These are phyloP conservation scores for Pachypeltis micranthus DNA, from an alignment of 1,140 invertebrate genomes.

Conservation along the genomic window DNA sequence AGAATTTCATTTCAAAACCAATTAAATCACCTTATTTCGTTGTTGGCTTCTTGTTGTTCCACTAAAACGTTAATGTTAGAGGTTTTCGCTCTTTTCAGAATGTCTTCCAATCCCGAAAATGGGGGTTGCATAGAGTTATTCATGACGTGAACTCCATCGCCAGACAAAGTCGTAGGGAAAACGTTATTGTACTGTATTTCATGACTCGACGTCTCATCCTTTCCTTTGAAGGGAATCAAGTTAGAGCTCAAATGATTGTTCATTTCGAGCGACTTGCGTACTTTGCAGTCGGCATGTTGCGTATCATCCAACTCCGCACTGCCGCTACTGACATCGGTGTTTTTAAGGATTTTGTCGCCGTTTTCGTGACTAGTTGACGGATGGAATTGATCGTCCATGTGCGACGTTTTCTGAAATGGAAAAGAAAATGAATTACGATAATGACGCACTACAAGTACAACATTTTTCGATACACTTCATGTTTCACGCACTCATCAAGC, in stretches of 20 bases:
- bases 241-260: background rate
- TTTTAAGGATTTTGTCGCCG: conserved; percentile 30
- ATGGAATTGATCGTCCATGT: background rate
- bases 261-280: background rate
- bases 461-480: too few relatives aligned
- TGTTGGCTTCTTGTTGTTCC: conserved; percentile 40
- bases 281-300: too few relatives aligned
- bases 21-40: conserved; percentile 34
- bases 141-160: background rate
- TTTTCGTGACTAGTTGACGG: conserved; percentile 15
- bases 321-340: conserved; percentile 11
- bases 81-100: conserved; percentile 51
- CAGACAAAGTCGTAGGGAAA: background rate
- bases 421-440: too few relatives aligned
- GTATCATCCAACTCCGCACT: too few relatives aligned
- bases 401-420: background rate
- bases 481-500: too few relatives aligned
- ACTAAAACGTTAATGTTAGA: conserved; percentile 50
- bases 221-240: conserved; percentile 4
- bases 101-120: conserved; percentile 39
- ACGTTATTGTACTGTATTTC: conserved; percentile 13
- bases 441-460: too few relatives aligned
- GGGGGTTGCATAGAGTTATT: background rate
- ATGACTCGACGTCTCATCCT: background rate
- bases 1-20: background rate